Evolutionary conservation across 2,797 vertebrate genomes (phyloP), one percentile per base, ranked within the genome.

Genomic region (Channallabes apus): DNA sequence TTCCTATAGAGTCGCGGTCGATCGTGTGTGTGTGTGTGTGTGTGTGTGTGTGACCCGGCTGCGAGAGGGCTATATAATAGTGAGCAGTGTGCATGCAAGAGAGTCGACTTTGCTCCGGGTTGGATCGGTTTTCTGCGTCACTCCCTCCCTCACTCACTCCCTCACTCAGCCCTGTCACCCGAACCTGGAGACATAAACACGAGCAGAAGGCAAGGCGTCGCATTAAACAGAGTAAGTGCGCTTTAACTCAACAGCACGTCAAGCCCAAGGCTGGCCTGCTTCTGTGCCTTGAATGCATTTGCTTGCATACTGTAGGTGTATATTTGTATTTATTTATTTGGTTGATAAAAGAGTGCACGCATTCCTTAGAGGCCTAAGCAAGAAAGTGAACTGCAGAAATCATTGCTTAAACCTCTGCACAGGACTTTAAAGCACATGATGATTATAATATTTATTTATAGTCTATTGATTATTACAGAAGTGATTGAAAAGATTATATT

Each of bases 21-120:
- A 51, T 35, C 12, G 12, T 54, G 51, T 54, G 51, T 51, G 12
- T 54, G 51, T 54, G 12, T 54, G 12, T 54, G 12, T 54, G 51
- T 54, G 12, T 12, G 41, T 46, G 41, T 41, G 8, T 18, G 73
- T 71, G 82, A 56, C 67, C 41, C 35, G 38, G 65, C 29, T 72
- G 81, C 59, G 46, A 54, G 51, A 54, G 73, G 82, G 24, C 41
- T 46, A 38, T 46, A 58, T 29, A 84, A 54, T 77, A 51, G 67
- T 64, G 56, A 59, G n/a, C n/a, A 29, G 51, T 91, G 94, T 90
- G 92, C 91, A 61, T 73, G 82, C 71, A 24, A 20, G 38, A 41
- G 89, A 90, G 89, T 92, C 91, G 93, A 94, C 93, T 94, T 93
- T 92, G 93, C 92, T 92, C 93, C 90, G 85, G 89, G 90, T 87